phyloP scores from a whole-genome alignment of 2,113 vertebrate genomes.

The Sinocyclocheilus anshuiensis region DNA sequence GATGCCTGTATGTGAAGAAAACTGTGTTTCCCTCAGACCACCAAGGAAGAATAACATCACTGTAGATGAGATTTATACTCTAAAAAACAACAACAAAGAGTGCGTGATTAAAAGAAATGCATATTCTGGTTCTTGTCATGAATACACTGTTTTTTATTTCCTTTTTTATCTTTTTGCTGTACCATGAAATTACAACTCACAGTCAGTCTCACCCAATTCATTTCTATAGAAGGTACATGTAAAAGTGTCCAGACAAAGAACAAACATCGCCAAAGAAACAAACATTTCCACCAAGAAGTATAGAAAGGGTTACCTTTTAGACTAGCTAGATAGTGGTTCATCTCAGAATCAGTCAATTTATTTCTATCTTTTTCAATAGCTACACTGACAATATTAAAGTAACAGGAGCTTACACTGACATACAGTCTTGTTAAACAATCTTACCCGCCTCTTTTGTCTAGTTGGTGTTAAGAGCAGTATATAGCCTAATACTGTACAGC shows the following conservation, averaged over 20 bases:
- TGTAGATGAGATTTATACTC: neutral
- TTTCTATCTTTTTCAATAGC: slow-evolving; percentile 26
- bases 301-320: slow-evolving; percentile 2
- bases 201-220: slow-evolving; percentile 64
- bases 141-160: slow-evolving; percentile 46
- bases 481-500: slow-evolving; percentile 22
- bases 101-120: neutral
- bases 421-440: slow-evolving; percentile 30
- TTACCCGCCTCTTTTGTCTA: slow-evolving; percentile 10
- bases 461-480: slow-evolving; percentile 32
- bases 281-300: slow-evolving; percentile 36
- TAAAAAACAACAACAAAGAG: neutral
- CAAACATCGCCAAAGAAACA: slow-evolving; percentile 36
- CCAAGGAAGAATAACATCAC: slow-evolving; percentile 14
- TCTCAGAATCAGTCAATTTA: slow-evolving; percentile 17
- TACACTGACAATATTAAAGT: slow-evolving; percentile 34
- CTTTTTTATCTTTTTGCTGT: slow-evolving; percentile 55
- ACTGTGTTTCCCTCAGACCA: slow-evolving; percentile 33
- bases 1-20: slow-evolving; percentile 44
- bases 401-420: slow-evolving; percentile 33
- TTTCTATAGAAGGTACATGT: slow-evolving; percentile 57
- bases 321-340: neutral
- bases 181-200: slow-evolving; percentile 69
- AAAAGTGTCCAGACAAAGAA: slow-evolving; percentile 32
- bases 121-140: neutral